phyloP scores from a whole-genome alignment of 2,797 vertebrate species.

The Brotula barbata region DNA sequence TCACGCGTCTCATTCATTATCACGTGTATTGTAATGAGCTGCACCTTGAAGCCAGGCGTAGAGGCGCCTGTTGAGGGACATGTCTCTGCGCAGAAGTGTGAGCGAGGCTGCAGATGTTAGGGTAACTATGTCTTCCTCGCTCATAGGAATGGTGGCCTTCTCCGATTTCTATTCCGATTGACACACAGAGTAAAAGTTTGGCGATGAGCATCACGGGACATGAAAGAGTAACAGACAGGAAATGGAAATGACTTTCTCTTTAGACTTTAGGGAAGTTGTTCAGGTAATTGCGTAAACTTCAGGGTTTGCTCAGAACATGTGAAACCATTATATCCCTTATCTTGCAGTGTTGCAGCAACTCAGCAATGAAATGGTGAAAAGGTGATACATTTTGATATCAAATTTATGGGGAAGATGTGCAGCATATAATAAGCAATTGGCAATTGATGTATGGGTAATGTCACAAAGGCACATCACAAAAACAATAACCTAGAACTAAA shows the following conservation, averaged over 20 bases:
- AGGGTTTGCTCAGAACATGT: too few relatives aligned
- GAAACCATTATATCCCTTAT: too few relatives aligned
- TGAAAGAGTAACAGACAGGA: not conserved
- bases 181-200: constrained; percentile 18
- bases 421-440: too few relatives aligned
- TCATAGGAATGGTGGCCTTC: constrained; percentile 77
- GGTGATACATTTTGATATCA: too few relatives aligned
- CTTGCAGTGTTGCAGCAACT: not conserved
- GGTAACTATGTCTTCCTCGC: constrained; percentile 77
- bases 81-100: constrained; percentile 93
- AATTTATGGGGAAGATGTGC: too few relatives aligned
- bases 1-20: too few relatives aligned
- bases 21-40: not conserved
- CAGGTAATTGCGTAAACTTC: too few relatives aligned
- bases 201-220: not conserved
- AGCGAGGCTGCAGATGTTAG: constrained; percentile 88
- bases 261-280: too few relatives aligned
- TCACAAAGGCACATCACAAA: too few relatives aligned
- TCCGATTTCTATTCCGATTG: constrained; percentile 65
- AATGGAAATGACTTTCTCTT: not conserved
- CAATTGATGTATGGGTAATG: too few relatives aligned
- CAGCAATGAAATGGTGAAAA: not conserved
- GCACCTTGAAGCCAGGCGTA: constrained; percentile 96
- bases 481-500: too few relatives aligned
- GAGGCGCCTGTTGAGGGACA: constrained; percentile 96